Conservation (phyloP, 2,113 vertebrate species). For the Abramis brama region DNA sequence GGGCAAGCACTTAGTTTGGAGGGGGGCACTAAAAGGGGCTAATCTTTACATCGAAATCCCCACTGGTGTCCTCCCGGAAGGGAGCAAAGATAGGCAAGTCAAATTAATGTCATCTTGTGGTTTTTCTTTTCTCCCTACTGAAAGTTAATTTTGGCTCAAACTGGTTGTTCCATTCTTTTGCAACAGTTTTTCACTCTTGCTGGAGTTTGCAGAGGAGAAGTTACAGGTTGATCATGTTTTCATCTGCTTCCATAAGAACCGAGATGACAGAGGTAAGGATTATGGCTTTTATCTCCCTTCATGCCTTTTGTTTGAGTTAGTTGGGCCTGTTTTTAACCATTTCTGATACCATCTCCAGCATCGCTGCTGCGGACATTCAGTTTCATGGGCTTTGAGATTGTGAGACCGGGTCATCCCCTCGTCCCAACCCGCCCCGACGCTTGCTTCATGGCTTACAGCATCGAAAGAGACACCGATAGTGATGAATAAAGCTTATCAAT, state of each 20-base stretch:
- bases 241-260: slow-evolving; percentile 95
- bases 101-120: not conserved
- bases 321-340: not conserved
- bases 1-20: slow-evolving; percentile 87
- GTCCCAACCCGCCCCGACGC: slow-evolving; percentile 96
- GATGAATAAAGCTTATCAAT: slow-evolving; percentile 79
- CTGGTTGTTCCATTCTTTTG: not conserved
- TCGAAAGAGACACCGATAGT: slow-evolving; percentile 92
- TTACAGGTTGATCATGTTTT: slow-evolving; percentile 90
- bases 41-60: slow-evolving; percentile 93
- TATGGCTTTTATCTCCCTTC: not conserved
- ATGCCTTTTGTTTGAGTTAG: not conserved
- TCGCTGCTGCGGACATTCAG: slow-evolving; percentile 94
- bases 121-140: not conserved
- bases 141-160: not conserved
- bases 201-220: slow-evolving; percentile 95
- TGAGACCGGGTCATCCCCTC: slow-evolving; percentile 98
- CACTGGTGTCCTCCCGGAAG: slow-evolving; percentile 90
- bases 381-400: slow-evolving; percentile 99
- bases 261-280: slow-evolving; percentile 90
- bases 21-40: slow-evolving; percentile 85
- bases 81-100: slow-evolving; percentile 93
- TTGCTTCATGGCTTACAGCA: slow-evolving; percentile 99
- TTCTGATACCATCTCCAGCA: slow-evolving; percentile 72
- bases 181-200: slow-evolving; percentile 88